Base-by-base conservation (phyloP, 1,140 invertebrate genomes). In the Ceratosolen solmsi region DNA sequence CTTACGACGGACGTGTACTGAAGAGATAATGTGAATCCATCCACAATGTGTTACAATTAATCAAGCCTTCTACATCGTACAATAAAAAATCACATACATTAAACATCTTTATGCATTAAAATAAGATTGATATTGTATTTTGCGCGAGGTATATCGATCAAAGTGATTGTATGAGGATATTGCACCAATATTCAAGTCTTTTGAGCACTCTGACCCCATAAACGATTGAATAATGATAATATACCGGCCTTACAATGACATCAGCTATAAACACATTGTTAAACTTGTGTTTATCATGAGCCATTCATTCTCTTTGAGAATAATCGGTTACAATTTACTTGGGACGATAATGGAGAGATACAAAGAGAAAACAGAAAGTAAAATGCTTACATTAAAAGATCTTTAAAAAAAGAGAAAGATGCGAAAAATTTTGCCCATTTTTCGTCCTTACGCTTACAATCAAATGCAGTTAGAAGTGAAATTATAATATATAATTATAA, bases 231-330 rank as follows among this genome's bases (percentile, higher is more conserved):
- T 51, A 74, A 60, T 71, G 8, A 58, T 60, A 63, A 38, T 73
- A 33, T n/a, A 70, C 25, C 25, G 58, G 73, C 25, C 11, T 41
- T 11, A 2, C 30, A 2, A 49, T 81, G 41, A 74, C 85, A 83
- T 85, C 84, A 84, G 83, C 84, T 84, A 83, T 84, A 82, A 75
- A 79, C 83, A 80, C 72, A 76, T 81, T 70, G 73, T 83, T 78
- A 82, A 79, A 70, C 56, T 79, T 83, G 82, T 76, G 82, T 86
- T 84, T 84, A 84, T 85, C 73, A 76, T 83, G 82, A 82, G 65
- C 82, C 83, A 86, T 83, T 54, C 83, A 86, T 83, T 54, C 78
- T 84, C 82, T 76, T 74, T 68, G 82, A 83, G 80, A 83, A 85
- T 84, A 85, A 84, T 85, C 83, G 83, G 82, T 33, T 84, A 85